Percentiles rank a stretch among this genome's conserved stretches.
Evolutionary conservation across 2,113 vertebrate species (phyloP).

Genomic region (Amblyopsis rosae): DNA sequence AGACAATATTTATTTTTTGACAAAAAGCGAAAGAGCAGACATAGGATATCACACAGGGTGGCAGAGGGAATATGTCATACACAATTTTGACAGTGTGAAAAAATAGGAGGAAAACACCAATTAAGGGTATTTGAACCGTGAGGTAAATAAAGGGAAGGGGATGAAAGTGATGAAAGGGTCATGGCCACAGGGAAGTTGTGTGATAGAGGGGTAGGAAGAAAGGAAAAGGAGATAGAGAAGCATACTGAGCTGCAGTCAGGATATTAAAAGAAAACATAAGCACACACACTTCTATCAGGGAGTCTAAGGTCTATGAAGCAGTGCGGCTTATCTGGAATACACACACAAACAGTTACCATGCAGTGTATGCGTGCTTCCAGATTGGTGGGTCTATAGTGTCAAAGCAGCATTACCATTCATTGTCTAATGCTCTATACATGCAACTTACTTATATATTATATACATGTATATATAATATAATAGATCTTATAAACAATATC

Average conservation of each 20-base stretch:
- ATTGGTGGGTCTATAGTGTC: constrained; percentile 18
- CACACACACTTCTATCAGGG: constrained; percentile 48
- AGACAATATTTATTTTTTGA: constrained; percentile 28
- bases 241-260: constrained; percentile 70
- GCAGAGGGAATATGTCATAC: constrained; percentile 13
- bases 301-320: constrained; percentile 60
- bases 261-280: constrained; percentile 47
- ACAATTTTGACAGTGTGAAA: constrained; percentile 11
- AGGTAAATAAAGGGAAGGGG: constrained; percentile 14
- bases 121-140: neutral
- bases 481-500: no score
- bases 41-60: constrained; percentile 4
- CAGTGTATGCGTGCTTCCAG: constrained; percentile 59
- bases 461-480: no score
- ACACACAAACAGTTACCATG: constrained; percentile 46
- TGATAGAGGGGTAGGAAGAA: constrained; percentile 54
- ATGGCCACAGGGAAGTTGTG: constrained; percentile 55
- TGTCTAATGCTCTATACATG: constrained; percentile 3
- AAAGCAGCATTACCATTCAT: constrained; percentile 37
- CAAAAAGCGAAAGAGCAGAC: constrained; percentile 4
- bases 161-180: constrained; percentile 7
- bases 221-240: constrained; percentile 68
- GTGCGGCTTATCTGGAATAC: constrained; percentile 58
- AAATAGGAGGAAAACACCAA: neutral
- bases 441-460: constrained; percentile 9